Conservation (phyloP, 2,888 invertebrate species). For the Unio delphinus region DNA sequence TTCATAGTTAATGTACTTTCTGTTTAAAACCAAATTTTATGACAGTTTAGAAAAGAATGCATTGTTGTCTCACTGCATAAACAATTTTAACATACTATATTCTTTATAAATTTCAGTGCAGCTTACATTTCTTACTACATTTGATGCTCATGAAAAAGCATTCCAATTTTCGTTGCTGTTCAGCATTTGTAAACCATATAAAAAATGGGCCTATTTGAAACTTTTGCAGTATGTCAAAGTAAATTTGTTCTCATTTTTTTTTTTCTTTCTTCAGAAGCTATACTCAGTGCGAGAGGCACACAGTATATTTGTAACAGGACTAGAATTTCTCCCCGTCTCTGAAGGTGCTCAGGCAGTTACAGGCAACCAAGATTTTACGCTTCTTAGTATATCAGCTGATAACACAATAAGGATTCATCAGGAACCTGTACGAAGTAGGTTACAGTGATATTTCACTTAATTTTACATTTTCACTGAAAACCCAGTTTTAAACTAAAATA, state of each 20-base stretch:
- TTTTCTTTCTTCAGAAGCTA: constrained; percentile 78
- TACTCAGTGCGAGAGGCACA: constrained; percentile 89
- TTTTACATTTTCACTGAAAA: background rate
- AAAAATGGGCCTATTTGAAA: too few relatives aligned
- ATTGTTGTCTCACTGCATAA: too few relatives aligned
- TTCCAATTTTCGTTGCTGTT: too few relatives aligned
- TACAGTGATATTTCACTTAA: background rate
- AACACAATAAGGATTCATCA: constrained; percentile 76
- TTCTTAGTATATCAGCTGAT: constrained; percentile 95
- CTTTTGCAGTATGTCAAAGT: too few relatives aligned
- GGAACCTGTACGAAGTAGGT: constrained; percentile 58
- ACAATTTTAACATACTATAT: too few relatives aligned
- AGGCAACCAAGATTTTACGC: constrained; percentile 82
- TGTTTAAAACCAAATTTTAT: too few relatives aligned
- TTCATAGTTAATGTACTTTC: too few relatives aligned
- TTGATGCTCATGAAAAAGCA: too few relatives aligned
- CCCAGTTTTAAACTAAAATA: background rate
- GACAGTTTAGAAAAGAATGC: too few relatives aligned
- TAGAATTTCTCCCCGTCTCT: constrained; percentile 86
- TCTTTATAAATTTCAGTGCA: too few relatives aligned
- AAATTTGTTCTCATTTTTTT: constrained; percentile 5
- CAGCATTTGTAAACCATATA: too few relatives aligned
- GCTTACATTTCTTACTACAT: too few relatives aligned
- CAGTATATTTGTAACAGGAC: constrained; percentile 96
- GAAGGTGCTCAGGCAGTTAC: constrained; percentile 59